Evolutionary conservation across 2,797 vertebrate genomes (phyloP).

Genomic region (Hippopotamyrus pictus): DNA sequence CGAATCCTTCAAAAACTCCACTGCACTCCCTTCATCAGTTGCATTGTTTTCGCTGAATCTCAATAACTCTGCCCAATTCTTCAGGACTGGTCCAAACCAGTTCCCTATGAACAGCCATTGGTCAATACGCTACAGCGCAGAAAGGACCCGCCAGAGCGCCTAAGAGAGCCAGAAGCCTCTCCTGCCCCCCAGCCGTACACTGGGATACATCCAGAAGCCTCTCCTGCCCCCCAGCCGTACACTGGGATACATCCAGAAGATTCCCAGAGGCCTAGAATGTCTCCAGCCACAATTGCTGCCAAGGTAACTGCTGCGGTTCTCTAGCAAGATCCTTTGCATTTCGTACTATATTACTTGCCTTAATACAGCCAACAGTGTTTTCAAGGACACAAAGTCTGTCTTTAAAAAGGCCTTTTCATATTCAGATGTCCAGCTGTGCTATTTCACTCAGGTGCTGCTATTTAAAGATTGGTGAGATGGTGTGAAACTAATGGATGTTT

Average conservation of each 20-base stretch:
- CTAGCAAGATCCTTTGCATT: neutral
- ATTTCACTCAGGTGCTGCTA: neutral
- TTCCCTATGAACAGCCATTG: constrained; percentile 72
- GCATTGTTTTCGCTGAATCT: constrained; percentile 28
- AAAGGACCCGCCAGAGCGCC: constrained; percentile 76
- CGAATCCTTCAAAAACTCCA: neutral
- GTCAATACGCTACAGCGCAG: constrained; percentile 72
- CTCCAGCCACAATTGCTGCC: constrained; percentile 66
- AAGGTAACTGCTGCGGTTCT: constrained; percentile 64
- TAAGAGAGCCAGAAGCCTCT: constrained; percentile 71
- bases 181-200: constrained; percentile 55
- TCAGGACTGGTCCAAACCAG: constrained; percentile 87
- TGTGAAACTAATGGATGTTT: neutral
- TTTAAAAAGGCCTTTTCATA: neutral
- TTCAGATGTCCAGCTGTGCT: neutral
- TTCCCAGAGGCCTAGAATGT: constrained; percentile 64
- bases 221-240: constrained; percentile 56
- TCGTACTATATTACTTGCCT: neutral
- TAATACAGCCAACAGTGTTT: neutral
- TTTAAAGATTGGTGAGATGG: neutral
- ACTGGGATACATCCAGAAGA: constrained; percentile 65
- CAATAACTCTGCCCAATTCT: constrained; percentile 30
- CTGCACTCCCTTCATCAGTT: neutral
- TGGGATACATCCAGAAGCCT: constrained; percentile 62
- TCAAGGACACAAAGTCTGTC: neutral